Percentiles rank a stretch among this genome's conserved stretches.
These are phyloP conservation scores for Tenebrosternarchus preto DNA, from an alignment of 2,113 vertebrate genomes.

Conservation along the genomic window DNA sequence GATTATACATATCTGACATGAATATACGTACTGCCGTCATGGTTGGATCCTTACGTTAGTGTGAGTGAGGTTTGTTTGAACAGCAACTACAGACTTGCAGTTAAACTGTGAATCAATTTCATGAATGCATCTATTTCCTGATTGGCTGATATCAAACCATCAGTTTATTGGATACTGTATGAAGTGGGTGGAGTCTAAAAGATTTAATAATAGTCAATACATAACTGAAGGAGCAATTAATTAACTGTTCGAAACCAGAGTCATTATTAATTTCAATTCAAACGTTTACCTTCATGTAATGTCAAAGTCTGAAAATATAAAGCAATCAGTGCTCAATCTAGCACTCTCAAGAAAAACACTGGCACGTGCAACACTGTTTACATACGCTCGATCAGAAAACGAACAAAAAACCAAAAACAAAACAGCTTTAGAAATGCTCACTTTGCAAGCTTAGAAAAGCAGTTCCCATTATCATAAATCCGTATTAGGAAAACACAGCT, in stretches of 20 bases:
- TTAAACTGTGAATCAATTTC: not conserved
- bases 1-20: conserved; percentile 50
- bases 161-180: not conserved
- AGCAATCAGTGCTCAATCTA: conserved; percentile 43
- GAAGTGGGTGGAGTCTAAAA: conserved; percentile 12
- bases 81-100: not conserved
- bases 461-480: conserved; percentile 38
- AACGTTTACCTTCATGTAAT: conserved; percentile 57
- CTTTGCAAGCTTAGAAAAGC: conserved; percentile 48
- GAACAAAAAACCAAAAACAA: conserved; percentile 19
- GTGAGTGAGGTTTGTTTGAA: not conserved
- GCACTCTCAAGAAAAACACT: conserved; percentile 61
- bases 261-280: conserved; percentile 20
- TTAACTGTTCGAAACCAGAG: not conserved
- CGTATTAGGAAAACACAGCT: conserved; percentile 48
- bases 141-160: not conserved
- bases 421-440: conserved; percentile 44
- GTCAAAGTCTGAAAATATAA: conserved; percentile 52
- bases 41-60: conserved; percentile 9
- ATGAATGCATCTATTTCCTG: not conserved
- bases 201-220: not conserved
- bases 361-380: conserved; percentile 72
- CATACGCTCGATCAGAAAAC: conserved; percentile 46
- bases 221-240: not conserved
- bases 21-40: conserved; percentile 25